Percentiles rank a stretch among this genome's conserved stretches.
phyloP scores from a whole-genome alignment of 2,797 vertebrate genomes.

The Enteromius thamalakanensis region DNA sequence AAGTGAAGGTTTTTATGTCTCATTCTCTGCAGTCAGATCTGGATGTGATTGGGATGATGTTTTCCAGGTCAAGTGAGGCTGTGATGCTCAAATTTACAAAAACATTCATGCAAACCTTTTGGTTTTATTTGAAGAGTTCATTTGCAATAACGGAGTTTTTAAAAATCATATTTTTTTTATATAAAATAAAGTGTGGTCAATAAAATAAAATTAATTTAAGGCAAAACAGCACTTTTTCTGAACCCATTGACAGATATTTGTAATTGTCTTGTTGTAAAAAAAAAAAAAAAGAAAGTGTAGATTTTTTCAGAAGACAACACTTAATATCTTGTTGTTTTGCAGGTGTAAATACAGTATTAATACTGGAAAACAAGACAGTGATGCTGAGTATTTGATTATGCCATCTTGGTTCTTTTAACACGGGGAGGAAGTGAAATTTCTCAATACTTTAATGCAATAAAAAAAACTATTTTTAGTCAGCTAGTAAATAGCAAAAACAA shows the following conservation, averaged over 20 bases:
- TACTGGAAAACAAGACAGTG: too few relatives aligned
- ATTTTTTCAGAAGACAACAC: not conserved
- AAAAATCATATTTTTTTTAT: not conserved
- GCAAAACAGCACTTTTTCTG: not conserved
- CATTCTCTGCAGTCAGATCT: constrained; percentile 12
- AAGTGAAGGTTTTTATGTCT: constrained; percentile 24
- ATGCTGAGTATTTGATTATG: too few relatives aligned
- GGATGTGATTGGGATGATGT: not conserved
- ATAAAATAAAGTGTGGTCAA: not conserved
- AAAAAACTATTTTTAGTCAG: too few relatives aligned
- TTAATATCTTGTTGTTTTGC: not conserved
- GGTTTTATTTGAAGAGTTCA: not conserved
- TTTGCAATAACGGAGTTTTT: too few relatives aligned
- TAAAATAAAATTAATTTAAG: not conserved
- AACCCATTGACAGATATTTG: not conserved
- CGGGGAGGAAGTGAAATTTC: not conserved
- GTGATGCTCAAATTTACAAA: not conserved
- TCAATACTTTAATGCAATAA: not conserved
- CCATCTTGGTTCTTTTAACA: too few relatives aligned
- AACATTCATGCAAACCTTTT: not conserved
- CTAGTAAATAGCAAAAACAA: too few relatives aligned
- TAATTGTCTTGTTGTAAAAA: too few relatives aligned
- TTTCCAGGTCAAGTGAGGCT: not conserved
- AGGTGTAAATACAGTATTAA: too few relatives aligned
- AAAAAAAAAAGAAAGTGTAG: too few relatives aligned